phyloP scores from a whole-genome alignment of 1,140 invertebrate genomes.

The Scylla paramamosain region DNA sequence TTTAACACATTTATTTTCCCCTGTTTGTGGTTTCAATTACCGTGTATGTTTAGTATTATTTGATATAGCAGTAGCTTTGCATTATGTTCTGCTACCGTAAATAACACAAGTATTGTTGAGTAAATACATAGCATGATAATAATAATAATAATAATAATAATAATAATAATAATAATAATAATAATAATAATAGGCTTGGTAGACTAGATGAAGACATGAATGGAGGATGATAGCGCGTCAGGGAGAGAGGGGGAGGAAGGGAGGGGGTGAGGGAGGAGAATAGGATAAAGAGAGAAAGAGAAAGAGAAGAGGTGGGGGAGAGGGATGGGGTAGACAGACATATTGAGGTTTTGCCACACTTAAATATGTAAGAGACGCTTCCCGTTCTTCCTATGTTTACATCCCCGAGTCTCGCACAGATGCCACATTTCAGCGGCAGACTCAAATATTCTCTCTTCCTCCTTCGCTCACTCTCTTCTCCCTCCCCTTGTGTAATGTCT shows the following conservation, averaged over 20 bases:
- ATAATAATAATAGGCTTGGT: no score
- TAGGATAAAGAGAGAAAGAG: neutral
- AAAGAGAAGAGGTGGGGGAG: neutral
- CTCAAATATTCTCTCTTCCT: neutral
- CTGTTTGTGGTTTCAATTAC: no score
- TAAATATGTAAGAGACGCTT: constrained; percentile 14
- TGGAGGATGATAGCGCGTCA: no score
- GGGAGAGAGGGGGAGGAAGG: no score
- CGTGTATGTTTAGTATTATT: no score
- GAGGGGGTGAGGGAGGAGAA: no score
- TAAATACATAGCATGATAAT: neutral
- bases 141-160: constrained; percentile 13
- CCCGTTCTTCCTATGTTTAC: constrained; percentile 1
- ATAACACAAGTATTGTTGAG: no score
- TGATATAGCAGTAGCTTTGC: no score
- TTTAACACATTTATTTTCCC: no score
- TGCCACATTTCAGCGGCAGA: neutral
- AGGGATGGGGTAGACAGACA: neutral
- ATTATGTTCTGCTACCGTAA: no score
- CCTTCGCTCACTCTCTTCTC: constrained; percentile 33
- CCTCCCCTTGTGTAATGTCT: neutral
- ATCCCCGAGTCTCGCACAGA: neutral
- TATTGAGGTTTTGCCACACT: constrained; percentile 22
- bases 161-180: neutral
- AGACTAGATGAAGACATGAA: no score